Conservation (phyloP, 2,797 vertebrate species). For the Stomatorhinus walkeri region DNA sequence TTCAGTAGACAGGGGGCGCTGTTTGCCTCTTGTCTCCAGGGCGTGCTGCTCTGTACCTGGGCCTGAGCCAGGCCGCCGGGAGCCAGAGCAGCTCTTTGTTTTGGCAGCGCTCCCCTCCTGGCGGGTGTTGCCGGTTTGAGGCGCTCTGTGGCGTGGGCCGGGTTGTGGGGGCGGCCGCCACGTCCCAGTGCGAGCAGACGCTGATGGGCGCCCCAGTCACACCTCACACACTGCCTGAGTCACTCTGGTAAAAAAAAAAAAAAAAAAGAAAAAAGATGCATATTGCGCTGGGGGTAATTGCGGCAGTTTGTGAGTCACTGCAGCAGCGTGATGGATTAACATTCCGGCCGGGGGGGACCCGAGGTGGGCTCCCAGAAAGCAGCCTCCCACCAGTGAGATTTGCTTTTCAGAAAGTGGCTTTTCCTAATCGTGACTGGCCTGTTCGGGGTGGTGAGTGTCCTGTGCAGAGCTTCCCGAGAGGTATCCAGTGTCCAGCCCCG, state of each 20-base stretch:
- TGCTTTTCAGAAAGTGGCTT: not conserved
- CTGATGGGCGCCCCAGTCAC: not conserved
- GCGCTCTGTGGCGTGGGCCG: not conserved
- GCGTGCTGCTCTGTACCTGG: not conserved
- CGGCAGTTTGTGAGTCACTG: constrained; percentile 2
- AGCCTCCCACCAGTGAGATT: not conserved
- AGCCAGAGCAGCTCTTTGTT: not conserved
- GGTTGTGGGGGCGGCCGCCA: not conserved
- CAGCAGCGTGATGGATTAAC: not conserved
- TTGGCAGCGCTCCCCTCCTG: not conserved
- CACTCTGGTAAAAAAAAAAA: not conserved
- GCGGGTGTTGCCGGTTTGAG: not conserved
- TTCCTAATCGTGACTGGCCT: not conserved
- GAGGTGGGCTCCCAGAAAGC: not conserved
- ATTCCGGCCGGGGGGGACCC: not conserved
- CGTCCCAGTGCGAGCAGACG: not conserved
- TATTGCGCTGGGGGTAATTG: not conserved
- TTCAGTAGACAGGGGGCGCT: not conserved
- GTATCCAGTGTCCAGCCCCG: not conserved
- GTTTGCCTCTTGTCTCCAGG: not conserved
- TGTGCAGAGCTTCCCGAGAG: not conserved
- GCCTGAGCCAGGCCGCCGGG: not conserved
- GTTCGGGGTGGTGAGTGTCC: not conserved
- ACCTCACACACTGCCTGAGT: not conserved
- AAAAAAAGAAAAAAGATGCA: not conserved